Evolutionary conservation across 2,888 invertebrate genomes (phyloP), one percentile per base, ranked within the genome.

Genomic region (Sarcophaga subvicina): DNA sequence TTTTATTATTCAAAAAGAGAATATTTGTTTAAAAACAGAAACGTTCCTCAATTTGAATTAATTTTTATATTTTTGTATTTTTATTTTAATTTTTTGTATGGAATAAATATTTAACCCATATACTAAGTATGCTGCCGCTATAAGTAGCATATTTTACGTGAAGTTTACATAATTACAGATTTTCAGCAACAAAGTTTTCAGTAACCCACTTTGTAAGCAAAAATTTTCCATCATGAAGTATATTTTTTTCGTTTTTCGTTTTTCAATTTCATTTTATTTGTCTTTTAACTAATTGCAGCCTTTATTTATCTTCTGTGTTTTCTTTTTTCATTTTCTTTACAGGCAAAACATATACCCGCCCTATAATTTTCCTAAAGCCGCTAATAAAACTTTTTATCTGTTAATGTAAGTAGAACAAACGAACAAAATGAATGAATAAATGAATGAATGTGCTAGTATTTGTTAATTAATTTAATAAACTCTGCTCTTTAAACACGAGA

Each of bases 401-500:
- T 54, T 27, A 83, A 72, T 79, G 86, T 78, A 67, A 81, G 81
- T 84, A 66, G 75, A 76, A 80, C 76, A 14, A 49, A 60, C 12
- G 54, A 54, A 54, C 17, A 1, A 14, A 14, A 0, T 2, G 3
- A 54, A 63, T 69, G 63, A 54, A 67, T n/a, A 25, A 37, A 37
- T 37, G 37, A 37, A 67, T n/a, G 54, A 64, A 59, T 66, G 70
- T 73, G 49, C 75, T 84, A 81, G 54, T 76, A 59, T 66, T 75
- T 73, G 49, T 78, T 84, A 81, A 87, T 84, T 84, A 81, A 78
- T 76, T 81, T 73, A 69, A 72, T 67, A 25, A 54, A 45, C 62
- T 27, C 10, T 54, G 2, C 59, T 49, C 11, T 25, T 11, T 54
- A 22, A 67, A 67, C n/a, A 49, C 17, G 59, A 59, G 14, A 54